phyloP scores from a whole-genome alignment of 1,140 invertebrate genomes.

The Aleiodes sp. region DNA sequence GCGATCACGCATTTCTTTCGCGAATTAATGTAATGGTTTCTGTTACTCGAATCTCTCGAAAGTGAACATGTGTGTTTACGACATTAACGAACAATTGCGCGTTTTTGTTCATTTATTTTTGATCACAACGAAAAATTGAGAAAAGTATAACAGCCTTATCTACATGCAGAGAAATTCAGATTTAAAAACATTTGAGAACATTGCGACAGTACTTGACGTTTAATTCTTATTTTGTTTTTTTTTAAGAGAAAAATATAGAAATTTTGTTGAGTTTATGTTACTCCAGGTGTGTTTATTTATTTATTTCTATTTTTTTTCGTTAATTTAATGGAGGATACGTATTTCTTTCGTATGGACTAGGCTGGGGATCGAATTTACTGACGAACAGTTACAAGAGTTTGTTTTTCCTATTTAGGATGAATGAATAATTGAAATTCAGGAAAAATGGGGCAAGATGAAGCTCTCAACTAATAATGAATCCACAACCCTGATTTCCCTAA shows the following conservation, averaged over 20 bases:
- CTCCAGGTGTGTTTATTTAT: conserved; percentile 51
- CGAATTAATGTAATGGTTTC: not conserved
- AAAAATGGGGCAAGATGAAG: too few species aligned
- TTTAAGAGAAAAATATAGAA: conserved; percentile 39
- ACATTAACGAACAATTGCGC: conserved; percentile 17
- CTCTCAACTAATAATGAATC: conserved; percentile 37
- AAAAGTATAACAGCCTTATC: conserved; percentile 18
- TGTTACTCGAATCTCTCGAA: conserved; percentile 2
- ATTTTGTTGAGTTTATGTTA: conserved; percentile 43
- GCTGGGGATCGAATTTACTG: not conserved
- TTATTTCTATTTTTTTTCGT: conserved; percentile 10
- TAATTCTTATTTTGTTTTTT: conserved; percentile 12
- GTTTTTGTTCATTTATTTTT: not conserved
- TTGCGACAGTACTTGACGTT: conserved; percentile 10
- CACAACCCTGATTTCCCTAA: conserved; percentile 49
- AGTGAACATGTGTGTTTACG: not conserved
- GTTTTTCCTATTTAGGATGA: too few species aligned
- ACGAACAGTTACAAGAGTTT: too few species aligned
- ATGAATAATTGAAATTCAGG: too few species aligned
- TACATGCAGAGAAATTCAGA: conserved; percentile 19
- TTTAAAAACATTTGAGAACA: conserved; percentile 13
- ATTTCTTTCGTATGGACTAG: not conserved
- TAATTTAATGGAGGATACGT: conserved; percentile 11
- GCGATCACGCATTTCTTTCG: conserved; percentile 1
- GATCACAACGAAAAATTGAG: not conserved